Evolutionary conservation across 2,888 invertebrate genomes (phyloP), one percentile per base, ranked within the genome.

Genomic region (Nysson spinosus): DNA sequence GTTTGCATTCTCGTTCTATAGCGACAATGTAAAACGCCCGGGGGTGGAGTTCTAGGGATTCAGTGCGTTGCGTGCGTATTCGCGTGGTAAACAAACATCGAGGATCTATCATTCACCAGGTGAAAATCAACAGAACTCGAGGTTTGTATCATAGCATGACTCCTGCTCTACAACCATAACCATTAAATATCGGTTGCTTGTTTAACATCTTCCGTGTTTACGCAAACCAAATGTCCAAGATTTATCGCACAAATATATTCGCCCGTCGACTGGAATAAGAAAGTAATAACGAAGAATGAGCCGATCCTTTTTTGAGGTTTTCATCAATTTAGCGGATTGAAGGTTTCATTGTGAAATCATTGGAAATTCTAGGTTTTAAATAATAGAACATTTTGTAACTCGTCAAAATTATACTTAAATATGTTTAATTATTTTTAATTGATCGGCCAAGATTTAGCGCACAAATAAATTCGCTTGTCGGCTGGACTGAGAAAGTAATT

Each of bases 51-150:
- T 46, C 28, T 40, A 19, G 19, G 47, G 52, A 51, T 32, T 16
- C 22, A 49, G 11, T 30, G 11, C n/a, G n/a, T 62, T 24, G 35
- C 42, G 39, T 42, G 60, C 35, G 43, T 32, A 44, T 43, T 20
- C 51, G 50, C 43, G 37, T 37, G 24, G 16, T 51, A 43, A 37
- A 30, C 60, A 76, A 67, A 75, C 64, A 58, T 52, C 46, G 34
- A 49, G 26, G 37, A 32, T 32, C 20, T 34, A 6, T 14, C 30
- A 28, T 12, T 34, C 62, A 55, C 37, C 28, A 51, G 55, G 46
- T 56, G 68, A 67, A 75, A 70, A 68, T 73, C 73, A 75, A 73
- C 67, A 75, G 37, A 34, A 24, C 26, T 26, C 24, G 44, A 47
- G 52, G 32, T 56, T 66, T 54, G 55, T 54, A 35, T 60, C 46